A percentile compares a stretch with the other conserved stretches of the same genome.
phyloP scores from a whole-genome alignment of 2,888 invertebrate species.

The Anorthoa munda region DNA sequence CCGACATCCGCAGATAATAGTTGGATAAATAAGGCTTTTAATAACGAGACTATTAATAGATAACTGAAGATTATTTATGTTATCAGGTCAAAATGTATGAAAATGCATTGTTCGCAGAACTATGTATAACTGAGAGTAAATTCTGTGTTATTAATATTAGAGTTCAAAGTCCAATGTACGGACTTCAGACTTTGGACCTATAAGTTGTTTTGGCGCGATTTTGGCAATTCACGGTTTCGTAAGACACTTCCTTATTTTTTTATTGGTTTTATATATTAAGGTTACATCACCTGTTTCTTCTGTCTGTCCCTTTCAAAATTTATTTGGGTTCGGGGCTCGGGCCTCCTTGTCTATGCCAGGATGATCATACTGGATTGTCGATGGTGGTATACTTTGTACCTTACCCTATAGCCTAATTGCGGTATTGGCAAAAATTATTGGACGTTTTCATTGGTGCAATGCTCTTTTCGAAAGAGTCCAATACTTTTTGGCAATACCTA shows the following conservation, averaged over 20 bases:
- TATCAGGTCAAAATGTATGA: not conserved
- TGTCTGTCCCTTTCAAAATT: no score
- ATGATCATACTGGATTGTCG: no score
- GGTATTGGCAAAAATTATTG: no score
- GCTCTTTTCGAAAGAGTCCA: no score
- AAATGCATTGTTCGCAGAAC: not conserved
- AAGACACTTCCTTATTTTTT: not conserved
- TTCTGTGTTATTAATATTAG: no score
- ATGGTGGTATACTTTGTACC: no score
- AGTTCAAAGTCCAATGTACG: not conserved
- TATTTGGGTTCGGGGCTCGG: no score
- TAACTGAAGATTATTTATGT: not conserved
- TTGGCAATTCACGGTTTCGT: not conserved
- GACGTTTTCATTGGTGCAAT: no score
- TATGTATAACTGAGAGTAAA: not conserved
- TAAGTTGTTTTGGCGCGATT: not conserved
- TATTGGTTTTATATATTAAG: not conserved
- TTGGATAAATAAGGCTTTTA: conserved; percentile 11
- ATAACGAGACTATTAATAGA: not conserved
- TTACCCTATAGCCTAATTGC: no score
- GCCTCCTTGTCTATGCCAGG: no score
- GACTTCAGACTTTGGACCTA: conserved; percentile 4
- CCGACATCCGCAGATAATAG: conserved; percentile 25
- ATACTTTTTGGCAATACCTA: no score
- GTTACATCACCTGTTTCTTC: no score